Evolutionary conservation across 1,140 invertebrate species (phyloP).

Genomic region (Drosophila lowei): DNA sequence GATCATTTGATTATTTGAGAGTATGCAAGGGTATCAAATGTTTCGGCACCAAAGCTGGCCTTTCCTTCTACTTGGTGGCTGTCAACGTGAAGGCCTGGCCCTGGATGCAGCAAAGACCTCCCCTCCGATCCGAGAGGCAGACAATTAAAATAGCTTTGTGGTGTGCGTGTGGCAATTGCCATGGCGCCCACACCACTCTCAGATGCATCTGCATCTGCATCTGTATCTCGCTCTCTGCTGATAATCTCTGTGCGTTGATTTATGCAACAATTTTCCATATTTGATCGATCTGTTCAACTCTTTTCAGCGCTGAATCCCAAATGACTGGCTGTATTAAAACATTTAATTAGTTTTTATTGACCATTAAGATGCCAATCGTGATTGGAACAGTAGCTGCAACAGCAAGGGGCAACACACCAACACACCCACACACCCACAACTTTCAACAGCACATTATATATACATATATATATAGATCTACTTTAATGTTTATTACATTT

Average conservation of each 20-base stretch:
- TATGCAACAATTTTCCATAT: constrained; percentile 58
- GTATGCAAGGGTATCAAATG: background rate
- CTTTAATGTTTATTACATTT: constrained; percentile 60
- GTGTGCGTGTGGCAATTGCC: constrained; percentile 38
- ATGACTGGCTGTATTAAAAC: constrained; percentile 33
- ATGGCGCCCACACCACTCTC: constrained; percentile 20
- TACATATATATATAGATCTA: constrained; percentile 28
- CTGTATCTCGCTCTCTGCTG: constrained; percentile 14
- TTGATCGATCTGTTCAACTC: constrained; percentile 55
- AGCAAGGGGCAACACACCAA: constrained; percentile 56
- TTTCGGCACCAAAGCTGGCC: background rate
- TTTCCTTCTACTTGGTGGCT: constrained; percentile 39
- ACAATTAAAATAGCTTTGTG: constrained; percentile 49
- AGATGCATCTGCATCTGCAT: constrained; percentile 19
- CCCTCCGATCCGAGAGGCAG: constrained; percentile 24
- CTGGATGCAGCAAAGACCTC: constrained; percentile 11
- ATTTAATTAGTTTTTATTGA: constrained; percentile 75
- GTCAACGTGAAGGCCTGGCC: constrained; percentile 45
- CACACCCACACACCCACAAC: constrained; percentile 49
- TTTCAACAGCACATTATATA: constrained; percentile 51
- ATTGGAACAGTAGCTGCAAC: constrained; percentile 46
- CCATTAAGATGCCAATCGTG: constrained; percentile 74
- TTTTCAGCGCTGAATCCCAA: background rate
- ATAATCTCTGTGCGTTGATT: constrained; percentile 55
- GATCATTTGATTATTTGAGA: no score